Evolutionary conservation across 30 jellyfish, hydroid and myxozoan genomes (phyloP).

Genomic region (Aurelia aurita complex sp. Pacific): DNA sequence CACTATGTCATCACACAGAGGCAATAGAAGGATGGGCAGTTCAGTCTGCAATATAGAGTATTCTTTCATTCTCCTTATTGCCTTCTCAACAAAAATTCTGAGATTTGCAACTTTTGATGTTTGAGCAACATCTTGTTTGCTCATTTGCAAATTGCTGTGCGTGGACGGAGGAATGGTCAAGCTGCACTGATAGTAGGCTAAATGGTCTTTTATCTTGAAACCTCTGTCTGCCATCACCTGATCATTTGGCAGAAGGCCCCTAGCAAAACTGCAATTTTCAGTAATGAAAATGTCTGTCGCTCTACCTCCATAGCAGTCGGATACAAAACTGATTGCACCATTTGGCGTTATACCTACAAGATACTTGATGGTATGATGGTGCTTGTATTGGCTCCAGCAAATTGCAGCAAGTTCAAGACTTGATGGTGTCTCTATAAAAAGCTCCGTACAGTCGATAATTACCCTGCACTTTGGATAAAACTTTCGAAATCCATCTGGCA

Average conservation of each 20-base stretch:
- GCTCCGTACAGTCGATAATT: no score
- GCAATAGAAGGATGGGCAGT: conserved; percentile 10
- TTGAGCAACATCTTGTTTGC: conserved; percentile 3
- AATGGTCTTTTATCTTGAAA: conserved; percentile 29
- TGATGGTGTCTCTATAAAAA: no score
- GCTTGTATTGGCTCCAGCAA: neutral
- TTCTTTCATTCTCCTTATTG: conserved; percentile 25
- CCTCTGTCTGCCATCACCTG: conserved; percentile 4
- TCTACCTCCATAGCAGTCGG: no score
- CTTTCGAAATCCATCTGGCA: no score
- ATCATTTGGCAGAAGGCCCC: conserved; percentile 23
- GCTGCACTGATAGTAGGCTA: conserved; percentile 40
- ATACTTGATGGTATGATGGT: neutral
- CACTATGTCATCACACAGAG: conserved; percentile 40
- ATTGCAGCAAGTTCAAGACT: no score
- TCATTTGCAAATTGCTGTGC: conserved; percentile 28
- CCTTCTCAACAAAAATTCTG: conserved; percentile 1
- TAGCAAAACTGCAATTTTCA: conserved; percentile 34
- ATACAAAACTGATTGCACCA: no score
- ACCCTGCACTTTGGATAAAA: no score
- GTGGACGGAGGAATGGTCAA: conserved; percentile 62
- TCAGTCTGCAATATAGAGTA: conserved; percentile 12
- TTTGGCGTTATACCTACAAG: no score
- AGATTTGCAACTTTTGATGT: conserved; percentile 58
- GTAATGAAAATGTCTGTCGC: conserved; percentile 14